Evolutionary conservation across 2,797 vertebrate species (phyloP), one percentile per base, ranked within the genome.

Genomic region (Tokudaia muenninki): DNA sequence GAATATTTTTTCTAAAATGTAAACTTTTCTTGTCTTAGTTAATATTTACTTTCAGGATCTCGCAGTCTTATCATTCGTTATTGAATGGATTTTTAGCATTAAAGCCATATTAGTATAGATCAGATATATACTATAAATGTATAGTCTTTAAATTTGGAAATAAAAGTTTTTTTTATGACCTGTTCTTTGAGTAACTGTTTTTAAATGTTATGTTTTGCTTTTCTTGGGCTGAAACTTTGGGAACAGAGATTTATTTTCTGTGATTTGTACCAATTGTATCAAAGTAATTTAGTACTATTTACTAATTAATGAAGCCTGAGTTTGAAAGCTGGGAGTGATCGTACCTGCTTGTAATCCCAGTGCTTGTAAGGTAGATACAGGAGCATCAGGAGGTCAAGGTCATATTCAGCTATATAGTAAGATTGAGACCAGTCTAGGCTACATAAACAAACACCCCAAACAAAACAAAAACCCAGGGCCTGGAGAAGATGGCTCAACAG

Each of bases 101-200:
- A 52, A 79, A 86, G 16, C 13, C 65, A 90, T 82, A 90, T 61
- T 88, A 65, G 65, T 75, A 24, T 72, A 77, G 67, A 11, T 75
- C 61, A 57, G 79, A 61, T 50, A 86, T 22, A 26, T 57, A 87
- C 57, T 72, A 65, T 37, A 86, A 57, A 81, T 74, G 61, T 47
- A 75, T 47, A 79, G 72, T 63, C 55, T 88, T 96, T 83, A 90
- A 91, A 91, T 91, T 95, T 96, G 77, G 87, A 65, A 26, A 59
- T 83, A 37, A 77, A 90, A 21, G 13, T 3, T 72, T 90, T 94
- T 65, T 95, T 67, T 55, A 55, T 91, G 52, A 82, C 70, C 10
- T 50, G 22, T 67, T 14, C 29, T 75, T 81, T 92, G 67, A 93
- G 29, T 57, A 87, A 87, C 50, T 93, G 24, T 55, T 24, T 8